These are phyloP conservation scores for Xylocampa areola DNA, from an alignment of 2,888 invertebrate genomes.

Conservation along the genomic window DNA sequence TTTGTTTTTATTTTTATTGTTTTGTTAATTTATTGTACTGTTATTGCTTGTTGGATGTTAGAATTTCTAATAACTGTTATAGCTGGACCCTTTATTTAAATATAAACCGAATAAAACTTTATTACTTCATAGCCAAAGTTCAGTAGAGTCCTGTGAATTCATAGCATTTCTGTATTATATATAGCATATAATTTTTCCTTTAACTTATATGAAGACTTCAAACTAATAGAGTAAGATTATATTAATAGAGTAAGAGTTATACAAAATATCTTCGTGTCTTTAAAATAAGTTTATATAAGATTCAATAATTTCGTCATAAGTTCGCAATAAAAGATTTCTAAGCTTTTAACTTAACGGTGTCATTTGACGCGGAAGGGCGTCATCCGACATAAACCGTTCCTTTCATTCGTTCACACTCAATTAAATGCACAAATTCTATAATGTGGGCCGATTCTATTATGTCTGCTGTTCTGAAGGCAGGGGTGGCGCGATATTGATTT, in stretches of 20 bases:
- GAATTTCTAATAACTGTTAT: slow-evolving; percentile 12
- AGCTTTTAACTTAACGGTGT: slow-evolving; percentile 53
- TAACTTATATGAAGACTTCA: background rate
- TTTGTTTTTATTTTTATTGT: slow-evolving; percentile 34
- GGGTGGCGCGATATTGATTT: slow-evolving; percentile 31
- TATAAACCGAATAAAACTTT: slow-evolving; percentile 1
- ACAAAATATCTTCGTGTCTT: background rate
- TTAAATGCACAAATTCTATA: slow-evolving; percentile 76
- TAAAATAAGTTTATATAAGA: slow-evolving; percentile 20
- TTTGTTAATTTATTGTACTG: slow-evolving; percentile 27
- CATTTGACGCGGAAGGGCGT: slow-evolving; percentile 62
- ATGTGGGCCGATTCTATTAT: slow-evolving; percentile 49
- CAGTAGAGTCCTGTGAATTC: too few relatives aligned
- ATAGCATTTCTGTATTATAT: too few relatives aligned
- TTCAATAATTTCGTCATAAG: slow-evolving; percentile 50
- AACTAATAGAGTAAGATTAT: background rate
- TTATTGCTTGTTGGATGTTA: slow-evolving; percentile 40
- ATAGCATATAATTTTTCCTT: too few relatives aligned
- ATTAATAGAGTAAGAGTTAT: too few relatives aligned
- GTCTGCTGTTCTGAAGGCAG: slow-evolving; percentile 35
- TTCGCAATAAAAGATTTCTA: slow-evolving; percentile 45
- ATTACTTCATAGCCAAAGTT: too few relatives aligned
- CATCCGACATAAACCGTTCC: slow-evolving; percentile 70
- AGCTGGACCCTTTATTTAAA: slow-evolving; percentile 2
- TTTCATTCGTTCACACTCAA: slow-evolving; percentile 77